Base-by-base conservation (phyloP, 2,113 vertebrate genomes). In the Emydura subglobosa region DNA sequence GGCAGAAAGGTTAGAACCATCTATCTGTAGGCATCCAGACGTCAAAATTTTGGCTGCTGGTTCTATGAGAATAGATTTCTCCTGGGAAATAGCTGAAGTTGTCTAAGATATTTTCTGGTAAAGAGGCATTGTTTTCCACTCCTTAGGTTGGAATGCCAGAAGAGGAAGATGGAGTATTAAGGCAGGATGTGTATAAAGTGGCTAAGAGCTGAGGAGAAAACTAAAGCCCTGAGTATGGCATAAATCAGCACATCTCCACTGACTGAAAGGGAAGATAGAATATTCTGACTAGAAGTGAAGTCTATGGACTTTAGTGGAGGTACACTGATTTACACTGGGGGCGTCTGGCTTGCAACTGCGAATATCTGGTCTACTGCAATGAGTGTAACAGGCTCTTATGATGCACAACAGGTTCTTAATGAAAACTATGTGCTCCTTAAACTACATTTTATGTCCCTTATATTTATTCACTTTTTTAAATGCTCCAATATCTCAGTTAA, bases 401-500 rank as follows among this genome's bases (percentile, higher is more conserved):
- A 94, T 92, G 96, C 47, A 96, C 74, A 96, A 87, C 88, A 97
- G 95, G 87, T 95, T 96, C 93, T 94, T 89, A 93, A 74, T 82
- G 85, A 95, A 91, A 95, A 95, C 91, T 59, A n/a, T 84, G 57
- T 85, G 72, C 79, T 95, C 85, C 83, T 89, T 82, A 85, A 86
- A 90, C 89, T 65, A 81, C 5, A 8, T 91, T 91, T 95, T 94
- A 94, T 89, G 92, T 90, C 94, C 92, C 90, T 87, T 84, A 89
- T 95, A 95, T 96, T 95, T 96, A 82, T 92, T 94, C 95, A 96
- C 96, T 91, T 93, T 93, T 86, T 74, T 79, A 93, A 97, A 93
- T 88, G 87, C 83, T 76, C 57, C 81, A 86, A 6, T 65, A 61
- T 47, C 85, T 94, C 81, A 91, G 65, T 65, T 84, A 31, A 29